Evolutionary conservation across 2,113 vertebrate species (phyloP), one percentile per base, ranked within the genome.

Genomic region (Ophiodon elongatus): DNA sequence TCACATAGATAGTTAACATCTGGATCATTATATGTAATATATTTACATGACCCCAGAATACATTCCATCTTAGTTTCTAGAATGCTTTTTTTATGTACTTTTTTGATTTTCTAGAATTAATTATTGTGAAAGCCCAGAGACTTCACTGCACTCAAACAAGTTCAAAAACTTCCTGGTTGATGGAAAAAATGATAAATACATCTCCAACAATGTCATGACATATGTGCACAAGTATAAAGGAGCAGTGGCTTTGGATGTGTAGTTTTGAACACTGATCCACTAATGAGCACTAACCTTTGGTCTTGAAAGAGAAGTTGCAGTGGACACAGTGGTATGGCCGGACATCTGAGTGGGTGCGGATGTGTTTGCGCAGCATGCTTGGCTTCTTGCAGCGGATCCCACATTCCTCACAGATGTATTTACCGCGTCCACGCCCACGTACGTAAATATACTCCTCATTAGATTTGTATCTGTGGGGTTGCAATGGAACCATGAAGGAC

Each of bases 261-360:
- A 21, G 25, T 19, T 31, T 1, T 56, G 25, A 50, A 33, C 14
- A 39, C 14, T 29, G 25, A 29, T 15, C 0, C 47, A 3, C 3
- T 33, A 7, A 15, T 66, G 23, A 75, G 14, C n/a, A 67, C 93
- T 79, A 25, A 99, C 98, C 98, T 97, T 99, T 99, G 0, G 98
- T 99, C 95, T 99, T 99, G 92, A 99, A 99, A 88, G 98, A 99
- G 80, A 99, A 99, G 94, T 98, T 99, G 94, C 98, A 99, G 93
- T 98, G 97, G 54, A 96, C 94, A 90, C 98, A 99, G 89, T 99
- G 98, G 93, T 98, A 99, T 0, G 98, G 98, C 78, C 98, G 97
- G 37, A 99, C 97, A 64, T 99, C 98, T 0, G 98, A 99, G 85
- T 99, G 98, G 1, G 98, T 99, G 82, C 98, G 97, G 82, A 99